phyloP scores from a whole-genome alignment of 2,888 invertebrate genomes.

The Hyposoter dolosus region DNA sequence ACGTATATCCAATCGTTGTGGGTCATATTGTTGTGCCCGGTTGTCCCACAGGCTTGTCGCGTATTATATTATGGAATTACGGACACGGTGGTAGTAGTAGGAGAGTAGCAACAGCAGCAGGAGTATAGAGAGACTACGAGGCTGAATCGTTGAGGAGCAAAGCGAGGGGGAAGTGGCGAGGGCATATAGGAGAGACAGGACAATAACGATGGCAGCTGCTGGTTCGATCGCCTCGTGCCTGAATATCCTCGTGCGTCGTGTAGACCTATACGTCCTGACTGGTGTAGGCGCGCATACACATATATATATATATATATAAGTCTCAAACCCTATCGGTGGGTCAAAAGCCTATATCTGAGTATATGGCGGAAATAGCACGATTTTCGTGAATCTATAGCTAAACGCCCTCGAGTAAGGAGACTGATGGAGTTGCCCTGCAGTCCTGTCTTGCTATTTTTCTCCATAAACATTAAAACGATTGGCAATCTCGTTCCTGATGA shows the following conservation, averaged over 20 bases:
- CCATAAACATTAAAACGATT: background rate
- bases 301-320: background rate
- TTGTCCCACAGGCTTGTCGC: slow-evolving; percentile 16
- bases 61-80: slow-evolving; percentile 20
- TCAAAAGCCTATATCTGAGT: background rate
- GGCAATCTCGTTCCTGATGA: background rate
- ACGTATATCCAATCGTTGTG: slow-evolving; percentile 18
- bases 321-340: background rate
- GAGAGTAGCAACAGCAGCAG: background rate
- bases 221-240: slow-evolving; percentile 53
- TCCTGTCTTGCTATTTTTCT: background rate
- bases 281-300: background rate
- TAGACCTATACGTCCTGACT: background rate
- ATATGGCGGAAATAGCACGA: background rate
- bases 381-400: background rate
- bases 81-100: slow-evolving; percentile 10
- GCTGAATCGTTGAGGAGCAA: background rate
- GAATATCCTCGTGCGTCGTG: slow-evolving; percentile 43
- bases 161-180: slow-evolving; percentile 8
- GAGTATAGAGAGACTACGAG: slow-evolving; percentile 26
- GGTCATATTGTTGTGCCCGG: slow-evolving; percentile 16
- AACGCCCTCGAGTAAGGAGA: background rate
- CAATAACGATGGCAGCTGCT: slow-evolving; percentile 47
- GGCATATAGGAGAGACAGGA: slow-evolving; percentile 17
- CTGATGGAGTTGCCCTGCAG: background rate